Evolutionary conservation across 1,140 invertebrate genomes (phyloP), one percentile per base, ranked within the genome.

Genomic region (Diachasma alloeum): DNA sequence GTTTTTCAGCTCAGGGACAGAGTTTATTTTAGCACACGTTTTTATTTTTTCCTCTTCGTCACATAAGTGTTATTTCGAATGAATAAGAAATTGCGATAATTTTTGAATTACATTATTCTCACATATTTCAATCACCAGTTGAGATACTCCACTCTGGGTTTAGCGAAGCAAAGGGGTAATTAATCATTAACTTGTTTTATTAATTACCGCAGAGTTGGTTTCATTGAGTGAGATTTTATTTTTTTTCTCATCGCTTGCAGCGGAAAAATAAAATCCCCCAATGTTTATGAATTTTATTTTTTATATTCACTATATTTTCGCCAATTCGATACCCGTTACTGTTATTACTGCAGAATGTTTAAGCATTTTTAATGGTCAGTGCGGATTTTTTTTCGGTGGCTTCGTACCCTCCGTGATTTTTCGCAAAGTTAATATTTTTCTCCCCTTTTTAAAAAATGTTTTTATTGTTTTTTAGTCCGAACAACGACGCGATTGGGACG

Each of bases 31-130:
- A 37, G 67, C 46, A 59, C 68, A 76, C 31, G 42, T 76, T 63
- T 71, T 71, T 42, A 42, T 76, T 76, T 56, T 46, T 63, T 59
- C 53, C 22, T 71, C n/a, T 56, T 69, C 63, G 22, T 71, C 44
- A 71, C 36, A 13, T 71, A 24, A 48, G 56, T 63, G 67, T 70
- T 56, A 46, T 63, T 31, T 26, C 13, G 39, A 63, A 63, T 63
- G 19, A 63, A 26, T 31, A 11, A 26, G 22, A 63, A 26, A 63
- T 26, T 11, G 15, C 6, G 22, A 63, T 11, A 19, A 26, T 19
- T 59, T n/a, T 63, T 63, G 2, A 53, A 17, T 15, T 26, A n/a
- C n/a, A n/a, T 26, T 19, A 26, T 6, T 26, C 19, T 63, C 59
- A 26, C 59, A 26, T 11, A 63, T 63, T 63, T 15, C 19, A 63